phyloP scores from a whole-genome alignment of 2,888 invertebrate genomes.

The Dolomedes plantarius region DNA sequence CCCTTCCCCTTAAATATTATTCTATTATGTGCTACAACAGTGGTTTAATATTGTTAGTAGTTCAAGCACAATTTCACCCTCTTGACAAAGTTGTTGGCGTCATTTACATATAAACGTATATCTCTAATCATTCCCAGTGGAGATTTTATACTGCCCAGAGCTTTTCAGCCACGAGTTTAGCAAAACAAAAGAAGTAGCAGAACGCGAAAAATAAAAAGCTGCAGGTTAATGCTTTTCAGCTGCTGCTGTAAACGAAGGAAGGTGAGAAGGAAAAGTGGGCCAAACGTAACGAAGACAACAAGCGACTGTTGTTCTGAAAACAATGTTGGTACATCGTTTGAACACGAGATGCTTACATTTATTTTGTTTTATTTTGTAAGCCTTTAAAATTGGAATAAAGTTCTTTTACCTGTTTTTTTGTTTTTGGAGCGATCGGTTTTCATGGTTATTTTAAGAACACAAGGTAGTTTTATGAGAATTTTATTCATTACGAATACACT shows the following conservation, averaged over 20 bases:
- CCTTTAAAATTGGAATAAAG: conserved; percentile 45
- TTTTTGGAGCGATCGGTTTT: not conserved
- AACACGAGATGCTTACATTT: conserved; percentile 30
- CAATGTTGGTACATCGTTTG: not conserved
- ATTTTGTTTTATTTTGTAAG: conserved; percentile 43
- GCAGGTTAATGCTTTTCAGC: not conserved
- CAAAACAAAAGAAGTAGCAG: not conserved
- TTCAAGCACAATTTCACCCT: too few species aligned
- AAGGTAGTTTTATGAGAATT: too few species aligned
- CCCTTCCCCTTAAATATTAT: too few species aligned
- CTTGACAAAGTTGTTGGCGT: too few species aligned
- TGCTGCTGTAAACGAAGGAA: not conserved
- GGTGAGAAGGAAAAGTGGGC: not conserved
- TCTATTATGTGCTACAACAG: too few species aligned
- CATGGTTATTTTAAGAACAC: not conserved
- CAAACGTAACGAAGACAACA: not conserved
- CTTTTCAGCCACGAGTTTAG: not conserved
- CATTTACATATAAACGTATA: too few species aligned
- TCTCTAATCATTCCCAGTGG: not conserved
- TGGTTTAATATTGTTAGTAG: too few species aligned
- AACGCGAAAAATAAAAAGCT: not conserved
- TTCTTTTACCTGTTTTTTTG: conserved; percentile 38
- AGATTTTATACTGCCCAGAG: not conserved
- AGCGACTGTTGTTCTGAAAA: not conserved
- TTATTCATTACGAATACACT: too few species aligned